These are phyloP conservation scores for Stylophora pistillata DNA, from an alignment of 64 coral and sea anemone species.

Conservation along the genomic window DNA sequence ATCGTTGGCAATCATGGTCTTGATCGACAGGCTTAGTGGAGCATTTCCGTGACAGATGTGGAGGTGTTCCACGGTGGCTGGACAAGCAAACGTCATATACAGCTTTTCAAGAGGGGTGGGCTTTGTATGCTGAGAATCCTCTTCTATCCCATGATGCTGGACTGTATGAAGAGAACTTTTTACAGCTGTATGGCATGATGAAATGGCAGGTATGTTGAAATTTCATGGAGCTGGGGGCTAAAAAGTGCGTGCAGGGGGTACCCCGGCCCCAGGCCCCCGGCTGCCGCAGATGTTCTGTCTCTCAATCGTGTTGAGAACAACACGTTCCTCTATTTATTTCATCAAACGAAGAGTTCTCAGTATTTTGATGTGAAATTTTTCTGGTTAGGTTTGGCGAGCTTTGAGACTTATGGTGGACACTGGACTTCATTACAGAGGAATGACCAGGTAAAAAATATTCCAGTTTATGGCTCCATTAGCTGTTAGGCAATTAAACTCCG, in stretches of 20 bases:
- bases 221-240: too few relatives aligned
- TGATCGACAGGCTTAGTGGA: constrained; percentile 61
- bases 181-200: constrained; percentile 84
- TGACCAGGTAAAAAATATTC: constrained; percentile 61
- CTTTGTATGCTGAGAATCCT: constrained; percentile 77
- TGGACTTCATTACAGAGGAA: constrained; percentile 79
- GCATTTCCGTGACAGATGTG: constrained; percentile 70
- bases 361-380: background rate
- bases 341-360: background rate
- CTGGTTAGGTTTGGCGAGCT: constrained; percentile 76
- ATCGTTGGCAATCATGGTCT: background rate
- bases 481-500: background rate
- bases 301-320: too few relatives aligned
- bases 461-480: background rate
- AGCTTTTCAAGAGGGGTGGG: constrained; percentile 91
- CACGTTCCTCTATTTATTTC: too few relatives aligned
- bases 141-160: constrained; percentile 70
- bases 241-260: too few relatives aligned
- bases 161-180: constrained; percentile 62
- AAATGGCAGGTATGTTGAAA: constrained; percentile 81
- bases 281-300: too few relatives aligned
- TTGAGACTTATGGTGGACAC: constrained; percentile 84
- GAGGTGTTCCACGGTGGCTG: constrained; percentile 58
- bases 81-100: constrained; percentile 73
- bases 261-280: too few relatives aligned